These are phyloP conservation scores for Pyrocoelia pectoralis DNA, from an alignment of 2,888 invertebrate genomes.

Conservation along the genomic window DNA sequence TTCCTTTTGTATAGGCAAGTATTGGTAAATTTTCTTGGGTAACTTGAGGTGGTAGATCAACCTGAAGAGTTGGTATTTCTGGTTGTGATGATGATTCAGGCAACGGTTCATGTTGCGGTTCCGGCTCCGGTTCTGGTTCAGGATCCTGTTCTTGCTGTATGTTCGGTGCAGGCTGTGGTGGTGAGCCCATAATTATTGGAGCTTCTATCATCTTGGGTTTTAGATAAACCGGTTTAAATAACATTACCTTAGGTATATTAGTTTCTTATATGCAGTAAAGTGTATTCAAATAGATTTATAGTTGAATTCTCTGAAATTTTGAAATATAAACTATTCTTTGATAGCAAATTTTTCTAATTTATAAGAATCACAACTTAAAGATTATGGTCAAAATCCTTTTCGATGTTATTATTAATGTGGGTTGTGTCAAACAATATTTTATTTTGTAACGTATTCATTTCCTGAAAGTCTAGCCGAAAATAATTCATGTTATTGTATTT, in stretches of 20 bases:
- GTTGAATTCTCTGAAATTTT: conserved; percentile 4
- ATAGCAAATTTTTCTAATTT: neutral
- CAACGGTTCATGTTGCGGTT: conserved; percentile 38
- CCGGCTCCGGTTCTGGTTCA: conserved; percentile 33
- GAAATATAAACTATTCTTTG: neutral
- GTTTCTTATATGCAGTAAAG: neutral
- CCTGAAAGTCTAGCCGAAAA: conserved; percentile 21
- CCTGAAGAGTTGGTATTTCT: neutral
- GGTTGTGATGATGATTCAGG: conserved; percentile 17
- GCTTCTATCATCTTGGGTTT: conserved; percentile 49
- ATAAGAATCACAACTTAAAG: neutral
- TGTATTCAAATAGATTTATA: conserved; percentile 16
- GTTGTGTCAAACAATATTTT: conserved; percentile 8
- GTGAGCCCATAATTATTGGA: conserved; percentile 46
- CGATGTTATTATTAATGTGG: too few relatives aligned
- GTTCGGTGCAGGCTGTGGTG: conserved; percentile 20
- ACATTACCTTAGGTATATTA: conserved; percentile 38
- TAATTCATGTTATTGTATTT: conserved; percentile 20
- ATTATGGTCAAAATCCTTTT: neutral
- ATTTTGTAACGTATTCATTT: conserved; percentile 18
- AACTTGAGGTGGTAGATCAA: conserved; percentile 28
- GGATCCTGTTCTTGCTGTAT: conserved; percentile 31
- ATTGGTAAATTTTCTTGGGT: conserved; percentile 47
- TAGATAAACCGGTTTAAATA: conserved; percentile 52
- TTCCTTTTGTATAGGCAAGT: conserved; percentile 60